These are phyloP conservation scores for Drosophila jambulina DNA, from an alignment of 1,140 invertebrate genomes.

Conservation along the genomic window DNA sequence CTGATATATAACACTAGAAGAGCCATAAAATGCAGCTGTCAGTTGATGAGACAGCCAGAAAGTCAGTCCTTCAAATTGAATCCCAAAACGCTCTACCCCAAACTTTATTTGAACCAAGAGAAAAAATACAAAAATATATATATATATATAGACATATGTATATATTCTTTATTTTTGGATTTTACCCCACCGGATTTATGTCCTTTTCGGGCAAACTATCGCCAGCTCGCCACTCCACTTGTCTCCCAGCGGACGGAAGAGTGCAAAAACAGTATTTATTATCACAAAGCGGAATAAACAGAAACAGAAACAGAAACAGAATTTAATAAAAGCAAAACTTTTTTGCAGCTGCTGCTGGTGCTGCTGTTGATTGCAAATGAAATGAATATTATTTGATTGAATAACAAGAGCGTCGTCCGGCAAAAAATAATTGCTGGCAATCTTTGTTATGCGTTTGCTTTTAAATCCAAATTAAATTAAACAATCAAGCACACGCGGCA, in stretches of 20 bases:
- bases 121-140: background rate
- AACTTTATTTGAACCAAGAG: background rate
- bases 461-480: conserved; percentile 81
- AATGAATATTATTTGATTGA: conserved; percentile 57
- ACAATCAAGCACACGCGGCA: conserved; percentile 43
- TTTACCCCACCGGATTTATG: conserved; percentile 30
- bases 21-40: conserved; percentile 5
- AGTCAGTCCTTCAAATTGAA: conserved; percentile 16
- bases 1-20: background rate
- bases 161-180: background rate
- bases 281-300: conserved; percentile 51
- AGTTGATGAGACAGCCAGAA: conserved; percentile 7
- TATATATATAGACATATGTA: background rate
- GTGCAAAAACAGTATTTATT: conserved; percentile 48
- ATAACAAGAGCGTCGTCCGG: conserved; percentile 38
- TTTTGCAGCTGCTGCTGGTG: conserved; percentile 25
- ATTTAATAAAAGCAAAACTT: conserved; percentile 49
- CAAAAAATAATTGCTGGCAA: conserved; percentile 52
- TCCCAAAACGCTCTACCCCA: background rate
- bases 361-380: conserved; percentile 53
- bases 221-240: conserved; percentile 8
- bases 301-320: conserved; percentile 37
- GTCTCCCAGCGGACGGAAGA: conserved; percentile 18
- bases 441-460: conserved; percentile 67
- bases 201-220: conserved; percentile 40